Evolutionary conservation across 2,113 vertebrate species (phyloP).

Genomic region (Psephotus haematonotus): DNA sequence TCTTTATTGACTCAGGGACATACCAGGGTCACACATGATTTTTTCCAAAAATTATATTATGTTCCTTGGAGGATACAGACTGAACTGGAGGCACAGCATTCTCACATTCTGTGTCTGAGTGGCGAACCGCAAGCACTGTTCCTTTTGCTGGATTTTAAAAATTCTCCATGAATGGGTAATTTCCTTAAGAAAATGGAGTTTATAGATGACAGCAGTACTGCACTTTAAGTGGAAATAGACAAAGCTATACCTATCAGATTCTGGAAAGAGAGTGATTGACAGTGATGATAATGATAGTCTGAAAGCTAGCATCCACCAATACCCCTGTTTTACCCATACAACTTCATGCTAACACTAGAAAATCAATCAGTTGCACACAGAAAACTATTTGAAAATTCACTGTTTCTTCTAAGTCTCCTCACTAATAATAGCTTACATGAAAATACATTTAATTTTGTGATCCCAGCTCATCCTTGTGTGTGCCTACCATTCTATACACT

Average conservation of each 20-base stretch:
- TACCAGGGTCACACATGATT: background rate
- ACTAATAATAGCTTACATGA: fast-evolving
- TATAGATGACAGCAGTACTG: background rate
- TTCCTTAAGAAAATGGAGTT: background rate
- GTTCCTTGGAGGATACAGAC: background rate
- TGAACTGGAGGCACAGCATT: background rate
- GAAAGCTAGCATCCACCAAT: background rate
- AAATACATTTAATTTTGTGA: background rate
- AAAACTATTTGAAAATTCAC: background rate
- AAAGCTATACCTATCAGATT: background rate
- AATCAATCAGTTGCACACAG: background rate
- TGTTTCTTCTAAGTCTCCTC: background rate
- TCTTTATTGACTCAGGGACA: background rate
- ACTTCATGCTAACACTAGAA: background rate
- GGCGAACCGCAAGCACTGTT: background rate
- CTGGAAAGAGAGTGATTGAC: background rate
- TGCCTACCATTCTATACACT: background rate
- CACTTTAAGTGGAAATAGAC: background rate
- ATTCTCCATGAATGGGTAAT: background rate
- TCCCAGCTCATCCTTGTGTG: background rate
- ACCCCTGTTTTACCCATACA: background rate
- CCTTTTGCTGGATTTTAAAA: background rate
- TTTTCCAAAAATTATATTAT: background rate
- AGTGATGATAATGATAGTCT: background rate
- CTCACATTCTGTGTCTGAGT: background rate